Evolutionary conservation across 2,888 invertebrate genomes (phyloP).

Genomic region (Cordylochernes scorpioides): DNA sequence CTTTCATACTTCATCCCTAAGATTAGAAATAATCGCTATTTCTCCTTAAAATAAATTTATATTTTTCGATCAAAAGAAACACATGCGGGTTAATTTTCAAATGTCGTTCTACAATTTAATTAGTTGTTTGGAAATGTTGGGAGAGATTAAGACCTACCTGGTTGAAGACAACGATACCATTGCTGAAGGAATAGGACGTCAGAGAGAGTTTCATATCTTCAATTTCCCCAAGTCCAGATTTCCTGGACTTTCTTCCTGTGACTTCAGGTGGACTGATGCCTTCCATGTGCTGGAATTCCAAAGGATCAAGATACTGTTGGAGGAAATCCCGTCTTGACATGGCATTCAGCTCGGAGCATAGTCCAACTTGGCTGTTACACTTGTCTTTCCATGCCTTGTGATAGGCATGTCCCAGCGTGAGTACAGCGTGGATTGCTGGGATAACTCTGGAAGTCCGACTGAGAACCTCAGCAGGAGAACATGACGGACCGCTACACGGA

Average conservation of each 20-base stretch:
- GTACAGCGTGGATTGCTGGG: conserved; percentile 16
- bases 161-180: conserved; percentile 2
- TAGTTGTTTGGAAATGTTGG: no score
- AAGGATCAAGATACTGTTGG: conserved; percentile 13
- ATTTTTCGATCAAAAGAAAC: no score
- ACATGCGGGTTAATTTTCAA: no score
- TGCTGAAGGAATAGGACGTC: conserved; percentile 3
- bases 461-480: conserved; percentile 5
- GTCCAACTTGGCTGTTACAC: conserved; percentile 13
- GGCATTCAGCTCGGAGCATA: conserved; percentile 14
- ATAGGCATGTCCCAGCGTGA: conserved; percentile 16
- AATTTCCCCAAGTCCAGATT: conserved; percentile 3
- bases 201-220: conserved; percentile 7
- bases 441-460: conserved; percentile 11
- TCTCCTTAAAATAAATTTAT: no score
- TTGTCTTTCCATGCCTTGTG: conserved; percentile 17
- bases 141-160: conserved; percentile 4
- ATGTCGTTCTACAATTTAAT: no score
- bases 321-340: conserved; percentile 16
- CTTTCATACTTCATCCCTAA: no score
- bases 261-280: conserved; percentile 1
- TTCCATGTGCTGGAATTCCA: no score
- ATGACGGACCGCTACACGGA: no score
- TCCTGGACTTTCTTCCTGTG: background rate
- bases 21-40: no score